A percentile compares a stretch with the other conserved stretches of the same genome.
These are phyloP conservation scores for Orchesella flavescens DNA, from an alignment of 2,888 invertebrate species.

Conservation along the genomic window DNA sequence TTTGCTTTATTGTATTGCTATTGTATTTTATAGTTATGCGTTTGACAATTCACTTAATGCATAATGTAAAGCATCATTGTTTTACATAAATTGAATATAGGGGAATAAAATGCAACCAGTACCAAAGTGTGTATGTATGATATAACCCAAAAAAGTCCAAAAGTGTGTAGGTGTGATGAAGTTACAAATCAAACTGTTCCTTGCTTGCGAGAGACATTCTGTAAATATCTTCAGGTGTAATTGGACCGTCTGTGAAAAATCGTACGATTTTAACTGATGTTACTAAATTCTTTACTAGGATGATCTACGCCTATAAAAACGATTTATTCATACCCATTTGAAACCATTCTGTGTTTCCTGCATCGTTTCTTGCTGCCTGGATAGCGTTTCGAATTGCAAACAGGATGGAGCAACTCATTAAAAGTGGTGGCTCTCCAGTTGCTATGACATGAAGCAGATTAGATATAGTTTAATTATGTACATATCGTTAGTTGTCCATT, in stretches of 20 bases:
- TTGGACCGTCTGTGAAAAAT: constrained; percentile 74
- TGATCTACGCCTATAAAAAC: not conserved
- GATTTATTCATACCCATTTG: constrained; percentile 67
- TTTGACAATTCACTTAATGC: too few relatives aligned
- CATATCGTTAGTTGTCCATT: too few relatives aligned
- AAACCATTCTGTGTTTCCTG: constrained; percentile 70
- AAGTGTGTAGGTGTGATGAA: too few relatives aligned
- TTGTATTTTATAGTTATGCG: too few relatives aligned
- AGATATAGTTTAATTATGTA: not conserved
- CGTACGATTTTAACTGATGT: not conserved
- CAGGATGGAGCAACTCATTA: constrained; percentile 76
- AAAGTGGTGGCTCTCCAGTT: constrained; percentile 78
- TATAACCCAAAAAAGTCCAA: too few relatives aligned
- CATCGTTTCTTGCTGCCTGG: constrained; percentile 65
- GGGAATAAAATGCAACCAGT: too few relatives aligned
- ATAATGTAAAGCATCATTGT: too few relatives aligned
- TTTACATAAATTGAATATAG: too few relatives aligned
- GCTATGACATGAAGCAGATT: constrained; percentile 73
- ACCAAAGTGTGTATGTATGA: too few relatives aligned
- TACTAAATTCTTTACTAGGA: not conserved
- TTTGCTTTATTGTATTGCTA: too few relatives aligned
- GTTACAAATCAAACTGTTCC: constrained; percentile 30
- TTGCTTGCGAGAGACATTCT: constrained; percentile 26
- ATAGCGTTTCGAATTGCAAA: constrained; percentile 71
- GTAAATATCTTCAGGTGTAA: constrained; percentile 76